Percentiles rank a stretch among this genome's conserved stretches.
phyloP scores from a whole-genome alignment of 2,113 vertebrate genomes.

The Hucho hucho region DNA sequence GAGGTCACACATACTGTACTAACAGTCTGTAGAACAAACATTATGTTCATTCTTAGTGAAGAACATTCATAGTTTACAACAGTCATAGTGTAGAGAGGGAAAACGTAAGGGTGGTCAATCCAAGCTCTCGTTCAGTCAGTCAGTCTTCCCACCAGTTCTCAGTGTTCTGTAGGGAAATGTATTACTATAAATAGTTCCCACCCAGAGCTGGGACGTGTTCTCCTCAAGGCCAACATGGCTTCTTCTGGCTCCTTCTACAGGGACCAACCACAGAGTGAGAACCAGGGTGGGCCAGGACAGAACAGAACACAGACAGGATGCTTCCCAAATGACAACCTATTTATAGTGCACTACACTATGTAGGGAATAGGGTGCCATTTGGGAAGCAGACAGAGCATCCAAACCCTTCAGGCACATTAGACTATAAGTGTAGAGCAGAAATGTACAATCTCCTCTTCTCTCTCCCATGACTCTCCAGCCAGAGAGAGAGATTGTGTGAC shows the following conservation, averaged over 20 bases:
- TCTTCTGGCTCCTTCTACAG: conserved; percentile 34
- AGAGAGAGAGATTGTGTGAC: conserved; percentile 40
- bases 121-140: too few species aligned
- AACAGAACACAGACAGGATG: conserved; percentile 24
- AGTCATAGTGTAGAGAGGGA: too few species aligned
- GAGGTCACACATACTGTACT: too few species aligned
- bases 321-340: conserved; percentile 28
- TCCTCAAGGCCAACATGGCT: conserved; percentile 16
- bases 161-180: conserved; percentile 28
- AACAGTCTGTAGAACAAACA: too few species aligned
- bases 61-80: too few species aligned
- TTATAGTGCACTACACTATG: conserved; percentile 1
- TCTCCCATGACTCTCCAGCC: conserved; percentile 33
- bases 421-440: neutral
- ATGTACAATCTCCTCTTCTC: conserved; percentile 12
- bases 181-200: conserved; percentile 47
- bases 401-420: too few species aligned
- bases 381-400: too few species aligned
- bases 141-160: neutral
- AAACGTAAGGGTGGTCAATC: too few species aligned
- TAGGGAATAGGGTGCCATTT: too few species aligned
- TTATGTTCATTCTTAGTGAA: too few species aligned
- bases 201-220: conserved; percentile 29
- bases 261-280: conserved; percentile 24
- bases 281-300: too few species aligned